A percentile compares a stretch with the other conserved stretches of the same genome.
Conservation (phyloP, 2,797 vertebrate species). For the Acrossocheilus wenchowensis region DNA sequence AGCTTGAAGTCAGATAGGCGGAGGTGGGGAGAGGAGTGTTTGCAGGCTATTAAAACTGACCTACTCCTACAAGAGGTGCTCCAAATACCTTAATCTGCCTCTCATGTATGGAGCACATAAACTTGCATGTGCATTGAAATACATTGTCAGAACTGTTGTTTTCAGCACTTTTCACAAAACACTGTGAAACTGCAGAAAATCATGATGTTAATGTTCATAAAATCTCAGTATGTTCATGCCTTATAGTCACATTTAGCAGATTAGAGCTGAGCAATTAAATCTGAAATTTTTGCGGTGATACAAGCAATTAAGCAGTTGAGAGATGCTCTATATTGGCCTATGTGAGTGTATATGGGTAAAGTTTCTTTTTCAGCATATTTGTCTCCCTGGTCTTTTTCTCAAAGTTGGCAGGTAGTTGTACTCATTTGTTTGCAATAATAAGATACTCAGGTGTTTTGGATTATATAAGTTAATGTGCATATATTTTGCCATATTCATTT, state of each 20-base stretch:
- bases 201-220: not conserved
- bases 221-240: not conserved
- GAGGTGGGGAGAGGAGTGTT: not conserved
- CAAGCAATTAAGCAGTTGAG: too few relatives aligned
- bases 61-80: constrained; percentile 59
- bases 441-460: not conserved
- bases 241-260: too few relatives aligned
- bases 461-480: not conserved
- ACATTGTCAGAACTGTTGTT: too few relatives aligned
- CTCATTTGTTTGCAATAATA: not conserved
- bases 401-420: not conserved
- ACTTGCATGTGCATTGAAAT: not conserved
- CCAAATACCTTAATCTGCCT: constrained; percentile 54
- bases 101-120: constrained; percentile 32
- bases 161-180: not conserved
- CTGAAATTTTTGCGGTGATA: too few relatives aligned
- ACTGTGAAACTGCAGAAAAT: not conserved
- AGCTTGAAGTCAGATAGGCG: not conserved
- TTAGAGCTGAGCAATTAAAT: too few relatives aligned
- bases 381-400: not conserved
- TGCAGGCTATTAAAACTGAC: constrained; percentile 55
- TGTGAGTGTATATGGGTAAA: not conserved
- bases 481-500: not conserved
- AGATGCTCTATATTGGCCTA: too few relatives aligned
- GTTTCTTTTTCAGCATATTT: not conserved